Evolutionary conservation across 2,888 invertebrate species (phyloP).

Genomic region (Metopia argyrocephala): DNA sequence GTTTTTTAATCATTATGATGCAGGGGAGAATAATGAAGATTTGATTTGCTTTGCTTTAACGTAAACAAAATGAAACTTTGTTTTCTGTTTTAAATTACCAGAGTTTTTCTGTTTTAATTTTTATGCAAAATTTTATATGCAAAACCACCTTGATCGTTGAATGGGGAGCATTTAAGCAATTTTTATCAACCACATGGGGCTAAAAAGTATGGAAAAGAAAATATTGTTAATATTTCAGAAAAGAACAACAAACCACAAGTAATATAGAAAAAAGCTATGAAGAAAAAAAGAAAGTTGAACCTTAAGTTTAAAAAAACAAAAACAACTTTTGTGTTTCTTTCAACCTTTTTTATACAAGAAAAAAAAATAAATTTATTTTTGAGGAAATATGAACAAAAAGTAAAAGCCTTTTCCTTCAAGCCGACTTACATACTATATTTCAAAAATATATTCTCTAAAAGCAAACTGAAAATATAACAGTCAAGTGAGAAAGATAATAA

Average conservation of each 20-base stretch:
- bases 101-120: not conserved
- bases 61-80: constrained; percentile 18
- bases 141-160: constrained; percentile 51
- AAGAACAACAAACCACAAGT: constrained; percentile 59
- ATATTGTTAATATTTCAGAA: constrained; percentile 24
- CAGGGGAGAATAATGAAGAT: constrained; percentile 41
- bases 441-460: constrained; percentile 7
- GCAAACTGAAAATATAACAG: constrained; percentile 10
- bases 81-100: constrained; percentile 9
- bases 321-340: constrained; percentile 7
- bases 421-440: constrained; percentile 17
- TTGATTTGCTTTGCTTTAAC: constrained; percentile 50
- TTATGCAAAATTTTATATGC: constrained; percentile 20
- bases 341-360: not conserved
- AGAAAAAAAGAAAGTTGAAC: constrained; percentile 21
- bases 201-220: constrained; percentile 47
- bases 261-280: too few species aligned
- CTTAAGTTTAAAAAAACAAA: constrained; percentile 39
- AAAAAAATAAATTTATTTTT: not conserved
- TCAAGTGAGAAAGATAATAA: constrained; percentile 51
- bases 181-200: constrained; percentile 75
- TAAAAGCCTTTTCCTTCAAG: not conserved
- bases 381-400: constrained; percentile 15
- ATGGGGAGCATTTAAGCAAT: constrained; percentile 74
- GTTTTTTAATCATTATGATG: constrained; percentile 25